Evolutionary conservation across 2,888 invertebrate genomes (phyloP), one percentile per base, ranked within the genome.

Genomic region (Diachrysia chrysitis): DNA sequence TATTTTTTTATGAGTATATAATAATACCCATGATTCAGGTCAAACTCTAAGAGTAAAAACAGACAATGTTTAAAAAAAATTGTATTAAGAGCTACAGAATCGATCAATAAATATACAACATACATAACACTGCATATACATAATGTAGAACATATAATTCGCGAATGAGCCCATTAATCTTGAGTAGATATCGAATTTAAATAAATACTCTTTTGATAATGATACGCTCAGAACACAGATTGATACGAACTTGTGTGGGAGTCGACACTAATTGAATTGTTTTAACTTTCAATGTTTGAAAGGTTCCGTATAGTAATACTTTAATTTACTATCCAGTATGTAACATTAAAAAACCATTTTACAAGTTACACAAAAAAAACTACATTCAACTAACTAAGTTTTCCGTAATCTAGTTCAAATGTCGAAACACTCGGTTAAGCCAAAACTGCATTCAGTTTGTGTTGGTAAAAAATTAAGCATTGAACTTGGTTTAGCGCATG

Each of bases 231-330:
- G 42, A 42, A n/a, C 3, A n/a, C n/a, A 73, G 78, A 81, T 81
- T 79, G 81, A 79, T 74, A 58, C 54, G 56, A 54, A 21, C 46
- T 9, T 55, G 55, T 23, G 66, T 62, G 29, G 53, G 72, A 72
- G 63, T 25, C 2, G 64, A 54, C 72, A 59, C 65, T 81, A 67
- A 81, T 81, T 81, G 58, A 81, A 69, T 69, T 60, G 23, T 63
- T 51, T 25, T 59, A 23, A 46, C 58, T 14, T 2, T 7, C 14
- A 19, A 14, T 32, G 23, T 10, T 3, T 0, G 14, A 5, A 32
- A 10, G 66, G 75, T 79, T 69, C 79, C 57, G 78, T 70, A 14
- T 16, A 19, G 21, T 14, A 21, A 37, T 16, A 16, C 7, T 37
- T 56, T 29, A 16, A 37, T 3, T 1, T 16, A 32, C 29, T 32